Evolutionary conservation across 1,140 invertebrate species (phyloP), one percentile per base, ranked within the genome.

Genomic region (Brevipalpus yothersi): DNA sequence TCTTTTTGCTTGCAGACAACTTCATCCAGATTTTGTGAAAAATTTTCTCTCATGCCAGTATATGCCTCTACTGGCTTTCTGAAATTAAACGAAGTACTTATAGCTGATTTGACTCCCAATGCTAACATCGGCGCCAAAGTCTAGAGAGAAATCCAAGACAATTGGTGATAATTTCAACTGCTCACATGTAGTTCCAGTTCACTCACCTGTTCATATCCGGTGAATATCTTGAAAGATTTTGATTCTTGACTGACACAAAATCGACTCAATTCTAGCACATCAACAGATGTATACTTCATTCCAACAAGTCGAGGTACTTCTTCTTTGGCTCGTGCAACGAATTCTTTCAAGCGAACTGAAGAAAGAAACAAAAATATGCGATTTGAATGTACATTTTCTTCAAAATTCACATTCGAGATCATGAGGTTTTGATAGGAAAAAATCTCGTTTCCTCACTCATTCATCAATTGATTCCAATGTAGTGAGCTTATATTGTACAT

Each of bases 321-420:
- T 17, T 47, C 4, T 9, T 42, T 13, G 2, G 42, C 56, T n/a
- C 39, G 65, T 65, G 21, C 60, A 61, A 21, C 65, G 65, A 86
- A 82, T 55, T 77, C 69, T 58, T 76, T 77, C 79, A 86, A 83
- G 60, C 80, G 74, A 49, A 86, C 84, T 88, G n/a, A 17, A 51
- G n/a, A n/a, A 51, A 65, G 63, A 40, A 53, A 10, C 58, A 56
- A 61, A 54, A 1, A 60, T 11, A 40, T 4, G 56, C 43, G 39
- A 56, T 58, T 41, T 40, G 10, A 23, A 17, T 15, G 47, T 55
- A 40, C 5, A 42, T 3, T 56, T 13, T 13, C 41, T 31, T 47
- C 15, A 21, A 39, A 11, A 13, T 8, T 15, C 11, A 19, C 9
- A 43, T 43, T 8, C 8, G 15, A 15, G 15, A 11, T 43, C 10